Conservation (phyloP, 2,113 vertebrate genomes). For the Octodon degus region DNA sequence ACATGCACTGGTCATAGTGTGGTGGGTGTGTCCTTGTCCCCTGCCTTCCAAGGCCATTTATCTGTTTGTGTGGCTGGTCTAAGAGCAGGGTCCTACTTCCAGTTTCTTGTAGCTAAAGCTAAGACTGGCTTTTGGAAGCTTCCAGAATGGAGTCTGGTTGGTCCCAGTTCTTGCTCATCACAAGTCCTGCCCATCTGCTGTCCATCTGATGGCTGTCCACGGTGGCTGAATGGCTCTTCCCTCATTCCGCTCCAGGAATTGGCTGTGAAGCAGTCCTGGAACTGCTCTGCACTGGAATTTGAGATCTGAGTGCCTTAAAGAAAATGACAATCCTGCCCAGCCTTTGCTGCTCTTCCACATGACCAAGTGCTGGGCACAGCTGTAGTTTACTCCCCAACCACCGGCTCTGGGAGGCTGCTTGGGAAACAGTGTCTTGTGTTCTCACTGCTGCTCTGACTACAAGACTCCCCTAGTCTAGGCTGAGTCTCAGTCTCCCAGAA, state of each 20-base stretch:
- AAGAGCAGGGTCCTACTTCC: neutral
- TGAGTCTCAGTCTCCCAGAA: neutral
- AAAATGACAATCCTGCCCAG: neutral
- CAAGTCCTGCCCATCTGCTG: neutral
- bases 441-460: neutral
- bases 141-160: neutral
- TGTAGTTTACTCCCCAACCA: neutral
- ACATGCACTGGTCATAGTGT: neutral
- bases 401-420: neutral
- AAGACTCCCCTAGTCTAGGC: no score
- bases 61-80: neutral
- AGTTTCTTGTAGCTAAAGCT: neutral
- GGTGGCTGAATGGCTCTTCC: neutral
- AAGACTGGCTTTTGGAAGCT: neutral
- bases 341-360: neutral
- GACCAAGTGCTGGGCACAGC: no score
- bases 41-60: neutral
- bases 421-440: neutral
- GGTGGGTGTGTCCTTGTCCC: neutral
- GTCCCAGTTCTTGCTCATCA: neutral
- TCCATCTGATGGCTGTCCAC: neutral
- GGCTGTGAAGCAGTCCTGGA: neutral
- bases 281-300: neutral
- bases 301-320: neutral
- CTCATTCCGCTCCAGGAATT: neutral